Percentiles rank a stretch among this genome's conserved stretches.
Evolutionary conservation across 2,797 vertebrate species (phyloP).

Genomic region (Heteromormyrus szaboi): DNA sequence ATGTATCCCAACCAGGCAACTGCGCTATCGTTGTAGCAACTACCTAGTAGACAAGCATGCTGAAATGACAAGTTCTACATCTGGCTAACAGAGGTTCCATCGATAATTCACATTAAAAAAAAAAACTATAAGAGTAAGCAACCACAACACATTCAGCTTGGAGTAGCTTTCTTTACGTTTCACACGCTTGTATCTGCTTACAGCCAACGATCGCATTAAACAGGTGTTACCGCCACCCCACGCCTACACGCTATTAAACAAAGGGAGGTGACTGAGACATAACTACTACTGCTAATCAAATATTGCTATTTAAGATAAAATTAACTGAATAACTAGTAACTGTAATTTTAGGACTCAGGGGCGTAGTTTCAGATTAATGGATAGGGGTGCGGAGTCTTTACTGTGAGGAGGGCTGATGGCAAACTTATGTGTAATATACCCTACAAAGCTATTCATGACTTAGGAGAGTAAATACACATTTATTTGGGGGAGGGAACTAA

Average conservation of each 20-base stretch:
- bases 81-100: background rate
- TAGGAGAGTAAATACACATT: too few relatives aligned
- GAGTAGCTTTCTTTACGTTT: background rate
- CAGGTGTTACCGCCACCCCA: background rate
- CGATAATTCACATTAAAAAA: background rate
- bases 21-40: slow-evolving; percentile 13
- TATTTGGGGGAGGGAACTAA: too few relatives aligned
- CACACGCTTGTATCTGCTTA: background rate
- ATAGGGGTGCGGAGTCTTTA: too few relatives aligned
- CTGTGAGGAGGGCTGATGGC: too few relatives aligned
- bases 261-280: background rate
- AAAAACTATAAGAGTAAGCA: background rate
- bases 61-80: background rate
- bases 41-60: background rate
- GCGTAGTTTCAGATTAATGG: too few relatives aligned
- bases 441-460: too few relatives aligned
- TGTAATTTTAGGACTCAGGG: background rate
- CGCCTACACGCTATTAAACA: background rate
- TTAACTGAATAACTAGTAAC: too few relatives aligned
- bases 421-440: too few relatives aligned
- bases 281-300: background rate
- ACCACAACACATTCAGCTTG: background rate
- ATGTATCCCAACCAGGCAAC: slow-evolving; percentile 32
- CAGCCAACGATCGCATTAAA: background rate
- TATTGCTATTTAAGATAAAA: background rate